Conservation (phyloP, 2,113 vertebrate species). For the Corvus moneduloides region DNA sequence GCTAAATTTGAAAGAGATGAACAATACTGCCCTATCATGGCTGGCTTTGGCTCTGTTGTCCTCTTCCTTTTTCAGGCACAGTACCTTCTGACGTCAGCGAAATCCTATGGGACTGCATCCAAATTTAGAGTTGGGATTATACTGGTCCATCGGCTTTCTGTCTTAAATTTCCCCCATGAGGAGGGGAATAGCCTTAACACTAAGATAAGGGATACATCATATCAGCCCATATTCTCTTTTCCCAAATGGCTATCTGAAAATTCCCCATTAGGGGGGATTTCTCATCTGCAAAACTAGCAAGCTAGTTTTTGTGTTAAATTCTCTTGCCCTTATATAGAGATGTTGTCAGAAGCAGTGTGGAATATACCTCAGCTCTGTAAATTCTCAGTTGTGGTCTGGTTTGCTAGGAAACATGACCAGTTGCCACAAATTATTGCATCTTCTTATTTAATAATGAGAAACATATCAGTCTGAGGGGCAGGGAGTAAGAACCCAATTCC, state of each 20-base stretch:
- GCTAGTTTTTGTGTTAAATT: not conserved
- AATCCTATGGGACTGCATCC: not conserved
- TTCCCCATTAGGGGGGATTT: not conserved
- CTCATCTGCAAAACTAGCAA: not conserved
- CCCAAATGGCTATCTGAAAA: not conserved
- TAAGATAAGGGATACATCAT: not conserved
- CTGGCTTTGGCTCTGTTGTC: not conserved
- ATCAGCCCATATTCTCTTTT: not conserved
- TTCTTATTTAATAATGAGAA: not conserved
- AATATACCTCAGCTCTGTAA: not conserved
- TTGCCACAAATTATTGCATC: not conserved
- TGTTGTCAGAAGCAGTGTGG: not conserved
- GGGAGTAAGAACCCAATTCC: not conserved
- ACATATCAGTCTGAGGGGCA: not conserved
- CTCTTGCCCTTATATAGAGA: not conserved
- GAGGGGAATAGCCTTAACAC: not conserved
- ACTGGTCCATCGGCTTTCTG: accelerated
- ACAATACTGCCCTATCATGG: not conserved
- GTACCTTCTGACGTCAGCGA: not conserved
- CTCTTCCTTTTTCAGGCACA: not conserved
- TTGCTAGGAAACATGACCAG: not conserved
- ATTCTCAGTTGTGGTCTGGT: not conserved
- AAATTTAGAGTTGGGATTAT: not conserved
- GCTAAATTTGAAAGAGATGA: not conserved
- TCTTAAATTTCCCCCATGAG: not conserved